phyloP scores from a whole-genome alignment of 1,140 invertebrate genomes.

The silkworm (Bombyx mori) region DNA sequence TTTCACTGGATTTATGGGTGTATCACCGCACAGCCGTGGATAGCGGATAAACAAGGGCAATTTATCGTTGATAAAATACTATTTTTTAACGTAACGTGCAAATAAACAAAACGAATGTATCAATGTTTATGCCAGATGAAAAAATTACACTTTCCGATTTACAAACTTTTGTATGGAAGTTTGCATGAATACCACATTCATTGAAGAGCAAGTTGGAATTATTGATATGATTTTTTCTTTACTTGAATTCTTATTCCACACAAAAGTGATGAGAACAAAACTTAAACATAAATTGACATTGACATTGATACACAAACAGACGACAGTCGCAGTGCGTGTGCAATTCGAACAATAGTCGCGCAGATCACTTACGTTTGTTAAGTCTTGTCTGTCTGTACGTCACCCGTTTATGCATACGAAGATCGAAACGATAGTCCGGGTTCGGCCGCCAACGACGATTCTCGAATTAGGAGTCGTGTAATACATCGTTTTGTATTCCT shows the following conservation, averaged over 20 bases:
- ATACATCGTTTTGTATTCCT: no score
- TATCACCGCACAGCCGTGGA: conserved; percentile 43
- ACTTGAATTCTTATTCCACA: no score
- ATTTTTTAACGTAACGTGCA: conserved; percentile 35
- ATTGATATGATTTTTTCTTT: no score
- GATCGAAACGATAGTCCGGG: conserved; percentile 29
- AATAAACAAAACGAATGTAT: no score
- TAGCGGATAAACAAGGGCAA: conserved; percentile 59
- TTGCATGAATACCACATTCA: no score
- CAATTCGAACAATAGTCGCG: conserved; percentile 20
- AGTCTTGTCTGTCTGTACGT: conserved; percentile 29
- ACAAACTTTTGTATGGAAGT: no score
- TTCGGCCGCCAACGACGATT: conserved; percentile 23
- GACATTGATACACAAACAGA: conserved; percentile 2
- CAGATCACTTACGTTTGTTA: conserved; percentile 36
- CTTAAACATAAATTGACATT: no score
- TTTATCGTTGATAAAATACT: conserved; percentile 50
- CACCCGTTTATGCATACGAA: conserved; percentile 29
- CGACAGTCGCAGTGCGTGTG: neutral
- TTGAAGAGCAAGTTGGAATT: no score
- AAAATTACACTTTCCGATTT: no score
- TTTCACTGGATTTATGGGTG: conserved; percentile 65
- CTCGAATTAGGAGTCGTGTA: conserved; percentile 16
- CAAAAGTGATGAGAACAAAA: no score
- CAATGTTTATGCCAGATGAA: no score